A percentile compares a stretch with the other conserved stretches of the same genome.
Evolutionary conservation across 2,888 invertebrate species (phyloP).

Genomic region (Cacoxenus indagator): DNA sequence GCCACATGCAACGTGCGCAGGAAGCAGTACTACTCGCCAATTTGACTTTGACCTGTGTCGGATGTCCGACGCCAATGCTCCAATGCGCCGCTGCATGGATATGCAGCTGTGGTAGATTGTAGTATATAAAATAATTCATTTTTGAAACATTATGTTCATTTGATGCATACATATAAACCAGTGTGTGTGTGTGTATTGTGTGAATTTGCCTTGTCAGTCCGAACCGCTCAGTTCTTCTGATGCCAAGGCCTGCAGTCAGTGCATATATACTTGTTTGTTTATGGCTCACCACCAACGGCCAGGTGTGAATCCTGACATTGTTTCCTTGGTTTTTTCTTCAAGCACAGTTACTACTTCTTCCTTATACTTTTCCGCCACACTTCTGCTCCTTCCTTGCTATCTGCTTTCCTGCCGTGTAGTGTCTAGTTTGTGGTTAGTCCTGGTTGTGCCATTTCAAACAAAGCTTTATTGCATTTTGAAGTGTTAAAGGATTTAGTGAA

Average conservation of each 20-base stretch:
- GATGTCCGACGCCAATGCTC: conserved; percentile 51
- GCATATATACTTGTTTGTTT: too few relatives aligned
- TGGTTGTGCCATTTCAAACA: conserved; percentile 28
- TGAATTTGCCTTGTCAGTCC: conserved; percentile 9
- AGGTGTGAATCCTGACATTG: too few relatives aligned
- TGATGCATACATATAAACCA: conserved; percentile 19
- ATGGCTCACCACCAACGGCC: too few relatives aligned
- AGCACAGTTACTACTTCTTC: conserved; percentile 2
- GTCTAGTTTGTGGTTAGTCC: conserved; percentile 39
- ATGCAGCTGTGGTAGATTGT: background rate
- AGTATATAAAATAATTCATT: conserved; percentile 60
- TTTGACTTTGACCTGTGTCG: conserved; percentile 60
- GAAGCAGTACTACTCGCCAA: conserved; percentile 49
- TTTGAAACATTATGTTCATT: conserved; percentile 57
- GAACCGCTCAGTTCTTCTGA: too few relatives aligned
- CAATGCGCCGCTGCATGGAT: background rate
- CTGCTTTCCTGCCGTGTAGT: conserved; percentile 41
- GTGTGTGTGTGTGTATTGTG: background rate
- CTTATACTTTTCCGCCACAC: background rate
- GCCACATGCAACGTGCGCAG: background rate
- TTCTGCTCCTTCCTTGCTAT: background rate
- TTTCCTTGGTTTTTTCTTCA: too few relatives aligned
- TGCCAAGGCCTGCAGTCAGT: too few relatives aligned
- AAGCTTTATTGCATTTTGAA: conserved; percentile 52
- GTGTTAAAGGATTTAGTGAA: conserved; percentile 33